Conservation (phyloP, 37 sponge, comb jelly and placozoan genomes). For the Ianthella basta region DNA sequence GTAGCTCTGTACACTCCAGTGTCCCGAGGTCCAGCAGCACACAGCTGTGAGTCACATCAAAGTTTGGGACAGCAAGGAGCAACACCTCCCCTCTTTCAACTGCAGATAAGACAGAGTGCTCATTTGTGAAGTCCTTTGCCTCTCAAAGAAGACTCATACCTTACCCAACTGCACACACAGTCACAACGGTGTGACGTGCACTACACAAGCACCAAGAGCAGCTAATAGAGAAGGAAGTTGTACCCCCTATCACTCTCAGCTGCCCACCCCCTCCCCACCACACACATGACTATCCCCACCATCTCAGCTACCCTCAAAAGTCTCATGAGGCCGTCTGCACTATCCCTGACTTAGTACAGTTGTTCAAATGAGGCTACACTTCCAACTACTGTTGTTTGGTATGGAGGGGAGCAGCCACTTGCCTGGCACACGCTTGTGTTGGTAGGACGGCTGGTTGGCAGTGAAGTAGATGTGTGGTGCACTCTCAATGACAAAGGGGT, state of each 20-base stretch:
- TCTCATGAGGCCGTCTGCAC: too few species aligned
- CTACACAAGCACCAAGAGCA: too few species aligned
- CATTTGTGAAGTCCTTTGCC: too few species aligned
- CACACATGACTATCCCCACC: background rate
- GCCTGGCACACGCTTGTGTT: slow-evolving; percentile 49
- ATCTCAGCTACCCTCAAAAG: too few species aligned
- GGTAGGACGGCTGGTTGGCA: slow-evolving; percentile 88
- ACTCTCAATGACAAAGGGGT: slow-evolving; percentile 89
- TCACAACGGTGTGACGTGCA: too few species aligned
- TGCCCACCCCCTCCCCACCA: background rate
- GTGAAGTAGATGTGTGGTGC: slow-evolving; percentile 94
- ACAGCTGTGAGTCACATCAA: slow-evolving; percentile 82
- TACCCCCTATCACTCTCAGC: background rate
- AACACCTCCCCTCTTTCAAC: slow-evolving; percentile 59
- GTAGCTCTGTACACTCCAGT: slow-evolving; percentile 55
- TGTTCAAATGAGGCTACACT: too few species aligned
- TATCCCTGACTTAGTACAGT: too few species aligned
- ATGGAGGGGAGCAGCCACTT: too few species aligned
- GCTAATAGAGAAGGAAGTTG: too few species aligned
- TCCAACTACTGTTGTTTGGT: too few species aligned
- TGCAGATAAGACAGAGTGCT: background rate
- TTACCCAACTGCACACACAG: too few species aligned
- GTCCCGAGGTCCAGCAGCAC: slow-evolving; percentile 76
- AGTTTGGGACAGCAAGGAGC: slow-evolving; percentile 82
- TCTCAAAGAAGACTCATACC: too few species aligned